Conservation (phyloP, 2,113 vertebrate genomes). For the Gila orcuttii region DNA sequence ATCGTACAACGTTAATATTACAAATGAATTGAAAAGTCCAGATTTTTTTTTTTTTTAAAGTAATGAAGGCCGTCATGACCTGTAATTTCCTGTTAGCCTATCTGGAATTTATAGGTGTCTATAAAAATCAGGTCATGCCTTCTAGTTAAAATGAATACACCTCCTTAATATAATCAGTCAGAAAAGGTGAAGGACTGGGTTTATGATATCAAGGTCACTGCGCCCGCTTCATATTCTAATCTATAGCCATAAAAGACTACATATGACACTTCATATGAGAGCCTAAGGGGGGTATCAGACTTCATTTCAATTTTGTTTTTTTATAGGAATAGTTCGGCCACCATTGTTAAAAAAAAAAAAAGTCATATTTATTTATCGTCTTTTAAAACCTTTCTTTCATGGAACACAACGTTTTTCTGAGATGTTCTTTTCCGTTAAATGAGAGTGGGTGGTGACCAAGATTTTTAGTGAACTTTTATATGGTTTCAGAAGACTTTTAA, state of each 20-base stretch:
- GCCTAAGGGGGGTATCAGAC: background rate
- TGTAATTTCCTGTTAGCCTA: background rate
- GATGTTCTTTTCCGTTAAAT: background rate
- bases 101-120: conserved; percentile 46
- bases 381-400: no score
- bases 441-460: background rate
- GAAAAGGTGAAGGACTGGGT: conserved; percentile 62
- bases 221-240: conserved; percentile 7
- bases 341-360: background rate
- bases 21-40: background rate
- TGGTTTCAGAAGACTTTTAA: background rate
- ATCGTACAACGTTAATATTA: background rate
- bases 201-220: conserved; percentile 56
- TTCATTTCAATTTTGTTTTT: background rate
- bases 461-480: background rate
- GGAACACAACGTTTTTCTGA: background rate
- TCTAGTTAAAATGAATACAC: conserved; percentile 17
- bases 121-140: conserved; percentile 48
- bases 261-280: background rate
- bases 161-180: conserved; percentile 54
- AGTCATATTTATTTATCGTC: background rate
- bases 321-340: background rate
- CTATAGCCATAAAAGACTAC: conserved; percentile 34
- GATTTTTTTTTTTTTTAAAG: background rate
- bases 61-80: background rate